Evolutionary conservation across 2,888 invertebrate genomes (phyloP), one percentile per base, ranked within the genome.

Genomic region (Limnephilus lunatus): DNA sequence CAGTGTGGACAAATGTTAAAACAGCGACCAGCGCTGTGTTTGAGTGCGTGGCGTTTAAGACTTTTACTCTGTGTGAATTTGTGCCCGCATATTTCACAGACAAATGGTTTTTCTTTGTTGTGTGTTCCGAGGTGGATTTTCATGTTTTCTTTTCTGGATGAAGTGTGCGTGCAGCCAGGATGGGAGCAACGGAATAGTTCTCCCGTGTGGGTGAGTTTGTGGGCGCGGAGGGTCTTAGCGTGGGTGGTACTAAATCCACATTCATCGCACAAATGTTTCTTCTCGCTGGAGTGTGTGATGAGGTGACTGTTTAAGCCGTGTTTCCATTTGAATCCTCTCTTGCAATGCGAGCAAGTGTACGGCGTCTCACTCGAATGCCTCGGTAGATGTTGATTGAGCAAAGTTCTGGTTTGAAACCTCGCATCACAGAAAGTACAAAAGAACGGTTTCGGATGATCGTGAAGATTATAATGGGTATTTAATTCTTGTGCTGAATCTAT

Each of bases 171-270:
- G 93, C 96, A 96, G 1, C 95, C 96, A 1, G 95, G 94, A 91
- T 95, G 94, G 0, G 95, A 94, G 94, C 97, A 97, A 88, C 95
- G 95, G 93, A 96, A 96, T 48, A 95, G 95, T 83, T 96, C 95
- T 0, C 96, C 96, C 0, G 96, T 96, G 93, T 97, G 97, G 31
- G 95, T 95, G 0, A 96, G 94, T 90, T 95, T 95, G 93, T 97
- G 97, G 0, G 96, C 96, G 93, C 96, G 96, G 9, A 97, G 94
- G 15, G 96, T 96, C 93, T 96, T 96, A 94, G 96, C 96, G 93
- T 96, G 96, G 0, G 96, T 96, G 0, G 96, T 96, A 82, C 96
- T 96, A 93, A 96, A 97, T 1, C 96, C 97, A 94, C 97, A 97
- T 44, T 96, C 95, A 94, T 96, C 96, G 94, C 97, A 97, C 7